phyloP scores from a whole-genome alignment of 2,113 vertebrate species.

The Forbesichthys papilliferus region DNA sequence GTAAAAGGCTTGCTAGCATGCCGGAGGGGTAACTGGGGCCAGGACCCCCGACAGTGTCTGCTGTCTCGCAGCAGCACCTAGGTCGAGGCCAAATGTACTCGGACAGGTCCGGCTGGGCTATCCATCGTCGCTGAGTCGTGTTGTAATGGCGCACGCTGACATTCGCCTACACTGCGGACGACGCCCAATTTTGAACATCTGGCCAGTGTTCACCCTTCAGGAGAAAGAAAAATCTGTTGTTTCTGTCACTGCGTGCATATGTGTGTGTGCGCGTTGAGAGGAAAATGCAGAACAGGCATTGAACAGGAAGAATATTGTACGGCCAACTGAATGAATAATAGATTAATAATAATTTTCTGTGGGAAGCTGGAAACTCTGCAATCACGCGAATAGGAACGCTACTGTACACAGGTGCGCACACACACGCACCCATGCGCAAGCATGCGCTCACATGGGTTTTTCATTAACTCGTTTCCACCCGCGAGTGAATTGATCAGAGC shows the following conservation, averaged over 20 bases:
- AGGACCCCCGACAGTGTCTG: constrained; percentile 33
- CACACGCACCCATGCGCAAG: constrained; percentile 2
- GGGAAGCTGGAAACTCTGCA: background rate
- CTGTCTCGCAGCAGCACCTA: background rate
- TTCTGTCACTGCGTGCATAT: background rate
- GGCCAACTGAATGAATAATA: constrained; percentile 17
- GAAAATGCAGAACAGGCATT: background rate
- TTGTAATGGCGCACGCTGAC: constrained; percentile 24
- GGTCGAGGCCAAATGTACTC: constrained; percentile 19
- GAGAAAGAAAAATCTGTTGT: constrained; percentile 6
- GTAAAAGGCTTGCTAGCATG: constrained; percentile 24
- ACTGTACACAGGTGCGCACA: background rate
- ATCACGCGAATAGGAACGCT: background rate
- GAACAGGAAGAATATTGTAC: background rate
- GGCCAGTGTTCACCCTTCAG: constrained; percentile 19
- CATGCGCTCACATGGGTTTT: background rate
- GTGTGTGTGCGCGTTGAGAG: background rate
- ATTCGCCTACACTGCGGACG: constrained; percentile 19
- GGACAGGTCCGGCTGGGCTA: constrained; percentile 37
- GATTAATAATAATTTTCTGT: background rate
- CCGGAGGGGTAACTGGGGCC: constrained; percentile 23
- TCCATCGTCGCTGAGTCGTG: constrained; percentile 24
- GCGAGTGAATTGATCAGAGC: constrained; percentile 36
- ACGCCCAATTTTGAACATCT: constrained; percentile 32
- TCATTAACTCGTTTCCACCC: constrained; percentile 23